These are phyloP conservation scores for Meriones psammophilus DNA, from an alignment of 2,797 vertebrate species.

Conservation along the genomic window DNA sequence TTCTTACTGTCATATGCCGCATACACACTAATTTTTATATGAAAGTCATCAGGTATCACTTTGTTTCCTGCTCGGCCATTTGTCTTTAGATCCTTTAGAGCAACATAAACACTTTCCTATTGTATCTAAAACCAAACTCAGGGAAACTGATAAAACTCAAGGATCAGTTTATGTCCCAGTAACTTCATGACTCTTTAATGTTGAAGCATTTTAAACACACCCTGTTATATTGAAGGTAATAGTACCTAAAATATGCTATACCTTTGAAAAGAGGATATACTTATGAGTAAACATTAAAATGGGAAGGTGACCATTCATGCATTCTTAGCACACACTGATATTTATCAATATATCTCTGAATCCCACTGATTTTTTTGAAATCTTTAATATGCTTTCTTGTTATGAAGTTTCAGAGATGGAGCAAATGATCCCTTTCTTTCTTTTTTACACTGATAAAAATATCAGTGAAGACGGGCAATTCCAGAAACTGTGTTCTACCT, in stretches of 20 bases:
- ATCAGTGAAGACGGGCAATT: background rate
- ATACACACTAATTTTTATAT: background rate
- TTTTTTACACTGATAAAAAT: background rate
- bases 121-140: slow-evolving; percentile 21
- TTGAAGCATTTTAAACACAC: background rate
- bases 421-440: background rate
- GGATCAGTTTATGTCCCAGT: background rate
- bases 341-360: background rate
- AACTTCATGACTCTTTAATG: background rate
- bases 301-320: background rate
- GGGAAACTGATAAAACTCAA: slow-evolving; percentile 30
- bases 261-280: background rate
- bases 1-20: background rate
- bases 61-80: background rate
- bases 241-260: background rate
- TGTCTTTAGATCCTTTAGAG: background rate
- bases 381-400: background rate
- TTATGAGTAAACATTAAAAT: background rate
- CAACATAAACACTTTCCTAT: slow-evolving; percentile 5
- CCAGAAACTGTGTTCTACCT: background rate
- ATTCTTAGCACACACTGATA: background rate
- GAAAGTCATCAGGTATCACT: background rate
- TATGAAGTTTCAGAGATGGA: background rate
- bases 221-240: background rate
- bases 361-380: background rate